phyloP scores from a whole-genome alignment of 2,113 vertebrate genomes.

The Columbina picui region DNA sequence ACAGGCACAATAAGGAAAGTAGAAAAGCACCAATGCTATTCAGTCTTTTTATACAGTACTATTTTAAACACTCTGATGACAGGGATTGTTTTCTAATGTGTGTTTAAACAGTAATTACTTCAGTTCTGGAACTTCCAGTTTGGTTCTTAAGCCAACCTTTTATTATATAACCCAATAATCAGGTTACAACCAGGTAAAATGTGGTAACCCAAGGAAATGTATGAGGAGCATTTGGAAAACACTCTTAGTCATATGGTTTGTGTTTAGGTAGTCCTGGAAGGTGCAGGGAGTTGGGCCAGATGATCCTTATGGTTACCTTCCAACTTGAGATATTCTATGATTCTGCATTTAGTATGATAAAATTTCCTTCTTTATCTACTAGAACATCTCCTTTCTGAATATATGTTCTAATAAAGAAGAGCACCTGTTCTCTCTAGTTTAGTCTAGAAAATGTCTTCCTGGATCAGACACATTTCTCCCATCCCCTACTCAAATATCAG shows the following conservation, averaged over 20 bases:
- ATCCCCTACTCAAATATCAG: not conserved
- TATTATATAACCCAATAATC: not conserved
- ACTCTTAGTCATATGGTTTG: not conserved
- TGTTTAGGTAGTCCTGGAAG: too few species aligned
- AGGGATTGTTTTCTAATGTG: not conserved
- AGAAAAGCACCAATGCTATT: not conserved
- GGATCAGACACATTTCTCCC: not conserved
- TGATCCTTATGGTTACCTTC: too few species aligned
- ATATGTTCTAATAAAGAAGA: not conserved
- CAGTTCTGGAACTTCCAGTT: not conserved
- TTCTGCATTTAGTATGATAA: not conserved
- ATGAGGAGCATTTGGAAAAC: too few species aligned
- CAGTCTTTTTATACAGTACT: not conserved
- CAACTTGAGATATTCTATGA: too few species aligned
- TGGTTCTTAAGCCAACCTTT: not conserved
- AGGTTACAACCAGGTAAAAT: not conserved
- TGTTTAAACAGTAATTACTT: not conserved
- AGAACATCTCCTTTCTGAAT: not conserved
- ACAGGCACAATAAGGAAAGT: not conserved
- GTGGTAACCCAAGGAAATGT: not conserved
- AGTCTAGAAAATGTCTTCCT: not conserved
- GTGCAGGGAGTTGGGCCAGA: too few species aligned
- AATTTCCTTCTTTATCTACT: not conserved
- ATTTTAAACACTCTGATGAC: not conserved
- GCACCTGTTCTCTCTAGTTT: not conserved